phyloP scores from a whole-genome alignment of 1,140 invertebrate genomes.

The Drosophila virilis region DNA sequence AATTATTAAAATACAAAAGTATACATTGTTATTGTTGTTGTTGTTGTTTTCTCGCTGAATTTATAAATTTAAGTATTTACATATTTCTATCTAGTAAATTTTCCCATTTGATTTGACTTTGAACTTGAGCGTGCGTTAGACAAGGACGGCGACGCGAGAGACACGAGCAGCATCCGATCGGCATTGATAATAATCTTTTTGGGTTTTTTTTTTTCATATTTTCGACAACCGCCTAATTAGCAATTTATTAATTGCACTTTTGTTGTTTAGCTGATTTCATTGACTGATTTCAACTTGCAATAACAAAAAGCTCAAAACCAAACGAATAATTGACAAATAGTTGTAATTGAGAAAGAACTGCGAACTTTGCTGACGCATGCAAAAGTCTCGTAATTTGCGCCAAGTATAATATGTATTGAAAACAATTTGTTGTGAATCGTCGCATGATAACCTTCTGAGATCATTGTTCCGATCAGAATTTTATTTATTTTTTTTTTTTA shows the following conservation, averaged over 20 bases:
- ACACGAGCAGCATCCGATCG: conserved; percentile 23
- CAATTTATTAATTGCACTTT: conserved; percentile 29
- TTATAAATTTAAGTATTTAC: conserved; percentile 4
- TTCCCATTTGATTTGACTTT: conserved; percentile 1
- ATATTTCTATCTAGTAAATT: conserved; percentile 5
- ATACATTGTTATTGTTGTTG: conserved; percentile 18
- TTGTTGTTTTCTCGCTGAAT: conserved; percentile 16
- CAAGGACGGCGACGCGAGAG: not conserved
- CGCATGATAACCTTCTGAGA: conserved; percentile 13
- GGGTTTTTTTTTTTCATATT: not conserved
- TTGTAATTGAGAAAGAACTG: conserved; percentile 9
- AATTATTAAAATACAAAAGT: conserved; percentile 7
- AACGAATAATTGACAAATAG: conserved; percentile 6
- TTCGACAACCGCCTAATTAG: conserved; percentile 33
- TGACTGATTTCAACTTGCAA: conserved; percentile 38
- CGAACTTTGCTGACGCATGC: conserved; percentile 41
- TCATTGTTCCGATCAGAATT: conserved; percentile 9
- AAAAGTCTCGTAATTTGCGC: conserved; percentile 8
- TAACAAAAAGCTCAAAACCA: conserved; percentile 2
- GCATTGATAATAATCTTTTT: conserved; percentile 45
- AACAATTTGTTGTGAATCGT: not conserved
- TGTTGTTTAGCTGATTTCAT: conserved; percentile 29
- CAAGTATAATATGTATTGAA: not conserved
- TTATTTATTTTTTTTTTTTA: not conserved
- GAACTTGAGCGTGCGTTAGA: conserved; percentile 7